A percentile compares a stretch with the other conserved stretches of the same genome.
Evolutionary conservation across 2,113 vertebrate species (phyloP).

Genomic region (Leptodactylus fuscus): DNA sequence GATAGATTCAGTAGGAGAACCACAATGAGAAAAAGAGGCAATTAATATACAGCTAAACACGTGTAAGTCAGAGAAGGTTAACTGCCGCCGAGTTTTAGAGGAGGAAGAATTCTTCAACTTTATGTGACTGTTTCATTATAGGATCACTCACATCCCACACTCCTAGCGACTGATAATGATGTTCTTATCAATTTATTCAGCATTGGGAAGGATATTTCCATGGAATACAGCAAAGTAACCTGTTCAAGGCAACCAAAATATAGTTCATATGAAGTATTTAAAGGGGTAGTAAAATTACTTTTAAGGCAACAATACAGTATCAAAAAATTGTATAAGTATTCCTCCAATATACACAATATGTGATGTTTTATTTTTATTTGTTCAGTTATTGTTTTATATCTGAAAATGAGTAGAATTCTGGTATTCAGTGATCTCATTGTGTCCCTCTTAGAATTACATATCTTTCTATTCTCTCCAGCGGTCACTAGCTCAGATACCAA

Average conservation of each 20-base stretch:
- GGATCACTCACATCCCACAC: neutral
- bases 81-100: slow-evolving; percentile 5
- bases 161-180: neutral
- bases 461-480: too few species aligned
- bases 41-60: slow-evolving; percentile 25
- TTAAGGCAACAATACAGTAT: too few species aligned
- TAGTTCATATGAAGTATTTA: neutral
- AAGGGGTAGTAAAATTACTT: neutral
- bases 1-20: slow-evolving; percentile 21
- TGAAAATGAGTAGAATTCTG: too few species aligned
- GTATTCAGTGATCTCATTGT: too few species aligned
- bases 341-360: too few species aligned
- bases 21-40: neutral
- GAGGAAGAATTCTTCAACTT: neutral
- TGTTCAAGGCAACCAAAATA: neutral
- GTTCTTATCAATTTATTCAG: neutral
- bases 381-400: too few species aligned
- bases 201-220: slow-evolving; percentile 1
- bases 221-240: neutral
- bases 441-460: too few species aligned
- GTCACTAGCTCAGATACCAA: too few species aligned
- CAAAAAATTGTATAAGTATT: too few species aligned
- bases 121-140: slow-evolving; percentile 14
- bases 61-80: slow-evolving; percentile 43
- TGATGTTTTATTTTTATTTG: too few species aligned